Evolutionary conservation across 2,888 invertebrate species (phyloP), one percentile per base, ranked within the genome.

Genomic region (Scaptomyza caliginosa): DNA sequence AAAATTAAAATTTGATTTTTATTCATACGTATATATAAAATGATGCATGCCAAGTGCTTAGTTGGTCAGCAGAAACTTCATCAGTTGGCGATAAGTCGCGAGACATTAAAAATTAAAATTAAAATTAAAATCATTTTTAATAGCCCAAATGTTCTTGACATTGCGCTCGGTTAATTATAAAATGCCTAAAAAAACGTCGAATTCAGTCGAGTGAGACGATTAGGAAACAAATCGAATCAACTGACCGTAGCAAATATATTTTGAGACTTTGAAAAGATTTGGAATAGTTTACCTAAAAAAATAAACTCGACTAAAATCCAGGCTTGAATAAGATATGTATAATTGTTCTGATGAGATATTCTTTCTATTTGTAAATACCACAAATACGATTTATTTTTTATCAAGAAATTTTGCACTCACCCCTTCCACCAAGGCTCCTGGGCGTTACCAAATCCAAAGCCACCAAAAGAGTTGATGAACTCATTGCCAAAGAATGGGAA

Each of bases 361-460:
- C n/a, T n/a, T n/a, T n/a, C n/a, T n/a, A n/a, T n/a, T n/a, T n/a
- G 21, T 21, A 4, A 21, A 21, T 21, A 2, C 21, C 21, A 21
- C 21, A n/a, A n/a, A n/a, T n/a, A n/a, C n/a, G n/a, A n/a, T n/a
- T n/a, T n/a, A n/a, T n/a, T n/a, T n/a, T n/a, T n/a, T n/a, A n/a
- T n/a, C n/a, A n/a, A n/a, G n/a, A n/a, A 4, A 4, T 19, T 4
- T 17, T 1, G 11, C 17, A 62, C 91, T 91, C 67, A 91, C 91
- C 91, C 91, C 67, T 88, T 91, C 91, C 91, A 91, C 86, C 91
- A 91, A 16, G 89, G 88, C 39, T 88, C 85, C 49, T 86, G 86
- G 21, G 82, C 79, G 11, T 80, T 82, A 3, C 88, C 89, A 39
- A 91, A 82, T 17, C 89, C 90, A 28, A 91, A 90, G 19, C 89